Evolutionary conservation across 2,797 vertebrate species (phyloP).

Genomic region (Eupleurogrammus muticus): DNA sequence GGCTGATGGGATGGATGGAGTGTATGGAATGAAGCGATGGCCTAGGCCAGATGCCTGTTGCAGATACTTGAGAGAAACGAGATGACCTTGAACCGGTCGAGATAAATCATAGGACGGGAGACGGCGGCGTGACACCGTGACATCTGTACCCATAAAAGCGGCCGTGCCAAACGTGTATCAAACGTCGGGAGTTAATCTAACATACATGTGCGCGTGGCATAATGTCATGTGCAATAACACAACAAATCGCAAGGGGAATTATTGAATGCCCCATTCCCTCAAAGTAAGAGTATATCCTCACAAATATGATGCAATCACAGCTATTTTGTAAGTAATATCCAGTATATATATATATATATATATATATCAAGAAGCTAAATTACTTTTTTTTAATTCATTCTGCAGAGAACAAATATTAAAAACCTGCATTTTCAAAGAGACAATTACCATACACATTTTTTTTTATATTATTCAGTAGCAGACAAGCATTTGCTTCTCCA

Average conservation of each 20-base stretch:
- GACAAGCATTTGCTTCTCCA: conserved; percentile 34
- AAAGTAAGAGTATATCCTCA: background rate
- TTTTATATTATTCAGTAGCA: conserved; percentile 13
- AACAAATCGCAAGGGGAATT: conserved; percentile 23
- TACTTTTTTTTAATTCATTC: conserved; percentile 32
- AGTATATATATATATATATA: background rate
- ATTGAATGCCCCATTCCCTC: conserved; percentile 1
- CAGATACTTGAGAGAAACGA: conserved; percentile 75
- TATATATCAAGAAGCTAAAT: conserved; percentile 17
- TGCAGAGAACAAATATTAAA: background rate
- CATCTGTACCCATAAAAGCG: conserved; percentile 64
- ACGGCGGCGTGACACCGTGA: conserved; percentile 51
- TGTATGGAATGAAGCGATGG: conserved; percentile 65
- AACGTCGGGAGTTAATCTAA: conserved; percentile 52
- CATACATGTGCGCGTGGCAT: conserved; percentile 22
- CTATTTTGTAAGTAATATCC: conserved; percentile 14
- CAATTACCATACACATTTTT: conserved; percentile 26
- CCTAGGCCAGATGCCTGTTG: conserved; percentile 73
- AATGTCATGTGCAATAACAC: conserved; percentile 17
- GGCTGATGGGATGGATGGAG: conserved; percentile 52
- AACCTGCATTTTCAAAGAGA: conserved; percentile 3
- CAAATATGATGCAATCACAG: conserved; percentile 25
- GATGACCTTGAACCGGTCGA: conserved; percentile 74
- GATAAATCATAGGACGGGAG: conserved; percentile 69
- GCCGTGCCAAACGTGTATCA: conserved; percentile 41